Conservation (phyloP, 2,113 vertebrate genomes). For the Garra rufa region DNA sequence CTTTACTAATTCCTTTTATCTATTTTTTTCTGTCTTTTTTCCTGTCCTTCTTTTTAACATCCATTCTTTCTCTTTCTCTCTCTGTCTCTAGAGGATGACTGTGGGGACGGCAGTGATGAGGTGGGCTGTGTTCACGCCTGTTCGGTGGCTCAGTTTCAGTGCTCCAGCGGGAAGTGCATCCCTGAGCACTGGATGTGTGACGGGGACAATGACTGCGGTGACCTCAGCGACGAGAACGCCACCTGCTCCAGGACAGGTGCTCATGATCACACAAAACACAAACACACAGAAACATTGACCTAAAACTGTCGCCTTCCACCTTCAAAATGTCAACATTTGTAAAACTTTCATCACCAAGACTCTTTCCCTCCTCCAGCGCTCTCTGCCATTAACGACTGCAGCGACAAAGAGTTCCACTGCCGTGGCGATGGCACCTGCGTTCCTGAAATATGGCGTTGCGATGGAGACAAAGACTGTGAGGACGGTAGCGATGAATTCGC, state of each 20-base stretch:
- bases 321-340: slow-evolving; percentile 9
- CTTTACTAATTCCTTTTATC: too few relatives aligned
- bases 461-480: slow-evolving; percentile 88
- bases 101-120: slow-evolving; percentile 85
- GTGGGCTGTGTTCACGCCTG: slow-evolving; percentile 80
- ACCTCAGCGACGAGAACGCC: slow-evolving; percentile 83
- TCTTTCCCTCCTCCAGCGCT: slow-evolving; percentile 66
- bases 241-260: slow-evolving; percentile 82
- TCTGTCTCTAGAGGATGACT: slow-evolving; percentile 80
- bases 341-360: background rate
- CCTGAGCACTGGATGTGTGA: slow-evolving; percentile 85
- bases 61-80: background rate
- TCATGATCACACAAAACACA: slow-evolving; percentile 46
- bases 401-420: slow-evolving; percentile 81
- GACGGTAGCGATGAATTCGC: slow-evolving; percentile 85
- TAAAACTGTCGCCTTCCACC: background rate
- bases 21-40: background rate
- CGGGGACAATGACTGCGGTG: slow-evolving; percentile 88
- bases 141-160: slow-evolving; percentile 80
- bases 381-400: slow-evolving; percentile 75
- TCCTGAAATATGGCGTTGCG: slow-evolving; percentile 84
- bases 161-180: slow-evolving; percentile 82
- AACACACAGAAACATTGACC: slow-evolving; percentile 11
- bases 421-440: slow-evolving; percentile 82
- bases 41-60: background rate